Base-by-base conservation (phyloP, 2,113 vertebrate species). In the Nibea coibor region DNA sequence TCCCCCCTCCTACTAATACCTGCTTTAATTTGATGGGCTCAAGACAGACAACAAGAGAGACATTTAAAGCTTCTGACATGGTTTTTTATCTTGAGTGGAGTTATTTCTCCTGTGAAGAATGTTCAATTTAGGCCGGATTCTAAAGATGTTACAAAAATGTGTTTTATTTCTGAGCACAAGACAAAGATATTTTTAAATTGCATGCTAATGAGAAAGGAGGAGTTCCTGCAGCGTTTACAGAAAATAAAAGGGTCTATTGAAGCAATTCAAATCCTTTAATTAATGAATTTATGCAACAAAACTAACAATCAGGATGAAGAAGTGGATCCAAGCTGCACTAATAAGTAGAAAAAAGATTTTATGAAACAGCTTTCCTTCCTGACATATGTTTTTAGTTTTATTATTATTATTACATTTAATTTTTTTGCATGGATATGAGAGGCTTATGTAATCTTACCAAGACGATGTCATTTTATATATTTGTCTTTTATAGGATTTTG, bases 11-110 rank as follows among this genome's bases (percentile, higher is more conserved):
- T 53, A 10, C 63, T 82, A 72, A 83, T 81, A 81, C 63, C 82
- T 85, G 72, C 70, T 88, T 83, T 43, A 72, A 86, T 92, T 68
- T 87, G 87, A 87, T 82, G 75, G 78, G 47, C 72, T 74, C 68
- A 64, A 79, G 72, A 80, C 66, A 51, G 61, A 85, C 26, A 35
- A 26, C 58, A 39, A 8, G 6, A 62, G 39, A 88, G 65, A 59
- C 53, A 5, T 66, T 68, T 15, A n/a, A 63, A 77, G 58, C 62
- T 14, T 31, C 19, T 57, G 69, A 67, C 73, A 20, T 17, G 51
- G 5, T 54, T 72, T 76, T 76, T 57, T 39, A 14, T 59, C 14
- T 6, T 62, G 11, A 20, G 58, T n/a, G 26, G 1, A 75, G 64
- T 64, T 43, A 61, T 68, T 67, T 10, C 45, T 82, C 22, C 57